These are phyloP conservation scores for Stomatorhinus ivindoensis DNA, from an alignment of 2,113 vertebrate species.

Conservation along the genomic window DNA sequence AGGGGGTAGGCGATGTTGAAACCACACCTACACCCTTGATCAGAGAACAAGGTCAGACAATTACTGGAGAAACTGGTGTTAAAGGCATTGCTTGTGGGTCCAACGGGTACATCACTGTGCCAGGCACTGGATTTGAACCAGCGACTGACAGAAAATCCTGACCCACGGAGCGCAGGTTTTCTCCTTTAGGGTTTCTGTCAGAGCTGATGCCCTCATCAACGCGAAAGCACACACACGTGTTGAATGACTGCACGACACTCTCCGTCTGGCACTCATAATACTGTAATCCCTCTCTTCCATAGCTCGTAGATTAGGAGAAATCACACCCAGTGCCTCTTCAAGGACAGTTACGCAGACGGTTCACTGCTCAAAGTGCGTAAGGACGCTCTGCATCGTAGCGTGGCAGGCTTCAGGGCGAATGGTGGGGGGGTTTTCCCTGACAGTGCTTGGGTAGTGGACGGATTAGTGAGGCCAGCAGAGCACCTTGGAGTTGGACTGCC, in stretches of 20 bases:
- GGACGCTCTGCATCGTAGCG: background rate
- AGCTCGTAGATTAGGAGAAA: constrained; percentile 21
- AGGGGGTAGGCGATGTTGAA: background rate
- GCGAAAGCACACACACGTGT: background rate
- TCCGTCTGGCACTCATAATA: background rate
- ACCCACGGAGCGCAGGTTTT: background rate
- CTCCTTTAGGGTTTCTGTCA: background rate
- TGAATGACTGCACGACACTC: background rate
- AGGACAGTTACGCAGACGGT: constrained; percentile 20
- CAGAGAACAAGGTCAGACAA: background rate
- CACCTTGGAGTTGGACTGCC: background rate
- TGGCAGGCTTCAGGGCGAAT: background rate
- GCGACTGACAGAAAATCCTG: background rate
- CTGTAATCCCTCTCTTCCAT: constrained; percentile 13
- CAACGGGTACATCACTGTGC: background rate
- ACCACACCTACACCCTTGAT: background rate
- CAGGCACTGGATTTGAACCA: background rate
- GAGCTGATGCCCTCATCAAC: background rate
- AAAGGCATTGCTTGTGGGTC: background rate
- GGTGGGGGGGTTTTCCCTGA: background rate
- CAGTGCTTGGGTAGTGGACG: background rate
- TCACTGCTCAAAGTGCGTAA: background rate
- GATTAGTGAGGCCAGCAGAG: background rate
- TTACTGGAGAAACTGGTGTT: background rate
- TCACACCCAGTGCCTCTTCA: constrained; percentile 23